Evolutionary conservation across 2,113 vertebrate species (phyloP).

Genomic region (Cyanoderma ruficeps): DNA sequence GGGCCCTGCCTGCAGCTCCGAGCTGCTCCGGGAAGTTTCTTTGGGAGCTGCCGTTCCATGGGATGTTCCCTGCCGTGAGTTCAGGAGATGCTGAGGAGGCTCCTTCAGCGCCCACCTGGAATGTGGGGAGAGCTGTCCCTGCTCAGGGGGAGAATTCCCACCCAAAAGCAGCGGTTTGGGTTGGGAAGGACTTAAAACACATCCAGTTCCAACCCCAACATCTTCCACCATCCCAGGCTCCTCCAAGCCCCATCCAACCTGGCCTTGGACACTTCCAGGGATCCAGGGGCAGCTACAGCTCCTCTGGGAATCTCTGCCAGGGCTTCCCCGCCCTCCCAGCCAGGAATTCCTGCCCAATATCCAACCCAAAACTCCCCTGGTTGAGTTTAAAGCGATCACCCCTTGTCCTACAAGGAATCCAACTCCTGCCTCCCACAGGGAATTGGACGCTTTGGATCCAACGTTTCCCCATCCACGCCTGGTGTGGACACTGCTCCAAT

Average conservation of each 20-base stretch:
- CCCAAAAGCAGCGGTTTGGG: neutral
- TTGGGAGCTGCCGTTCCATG: neutral
- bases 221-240: fast-evolving
- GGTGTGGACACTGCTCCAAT: fast-evolving
- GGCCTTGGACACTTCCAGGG: neutral
- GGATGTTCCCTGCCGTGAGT: neutral
- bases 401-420: neutral
- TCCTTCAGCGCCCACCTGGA: neutral
- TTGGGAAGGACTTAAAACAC: neutral
- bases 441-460: neutral
- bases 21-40: neutral
- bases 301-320: neutral
- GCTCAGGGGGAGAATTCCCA: neutral
- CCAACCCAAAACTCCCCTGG: neutral
- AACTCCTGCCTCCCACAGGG: neutral
- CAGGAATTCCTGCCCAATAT: neutral
- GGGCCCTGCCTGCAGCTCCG: fast-evolving
- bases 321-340: fast-evolving
- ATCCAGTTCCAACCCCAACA: neutral
- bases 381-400: neutral
- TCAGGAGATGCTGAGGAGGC: neutral
- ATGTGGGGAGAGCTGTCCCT: neutral
- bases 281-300: neutral
- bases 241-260: fast-evolving
- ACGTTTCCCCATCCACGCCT: fast-evolving